Base-by-base conservation (phyloP, 2,888 invertebrate species). In the Ennomos fuscantarius region DNA sequence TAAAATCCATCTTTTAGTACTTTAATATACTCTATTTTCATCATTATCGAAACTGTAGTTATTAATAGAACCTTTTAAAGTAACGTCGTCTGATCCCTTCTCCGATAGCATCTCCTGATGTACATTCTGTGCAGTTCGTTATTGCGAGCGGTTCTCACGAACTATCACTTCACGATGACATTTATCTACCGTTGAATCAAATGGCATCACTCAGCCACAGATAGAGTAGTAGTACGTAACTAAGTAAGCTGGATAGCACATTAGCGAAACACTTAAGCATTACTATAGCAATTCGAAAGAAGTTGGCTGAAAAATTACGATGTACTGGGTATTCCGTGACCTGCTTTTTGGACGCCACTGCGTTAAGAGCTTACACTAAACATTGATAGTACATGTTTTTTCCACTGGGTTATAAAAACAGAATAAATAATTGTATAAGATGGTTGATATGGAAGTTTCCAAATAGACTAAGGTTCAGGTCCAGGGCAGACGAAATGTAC, bases 131-230 rank as follows among this genome's bases (percentile, higher is more conserved):
- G 32, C 45, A 15, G 32, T 40, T 39, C 53, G 58, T 44, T 51
- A 57, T 57, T 57, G 52, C 58, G 58, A 44, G 35, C 37, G 42
- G 57, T 58, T 58, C 58, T 53, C 58, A 58, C 58, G 58, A 41
- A 55, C 40, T 32, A 56, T 56, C 56, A 56, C 52, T 49, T 40
- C 58, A 49, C 58, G 58, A 59, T 59, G 58, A 59, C 58, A 59
- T 59, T 59, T 59, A 58, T 58, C 58, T 58, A 40, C 48, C 40
- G 41, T 41, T 40, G 41, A 59, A 59, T 59, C 58, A 59, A 59
- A 59, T 54, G 53, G 58, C 49, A 59, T 53, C 58, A 59, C 53
- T 59, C 39, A 39, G 53, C 12, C 33, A 41, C 35, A 47, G 54
- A 47, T 42, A 12, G 36, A n/a, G 53, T 15, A 35, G 12, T 24